Conservation (phyloP, 1,140 invertebrate genomes). For the Mya arenaria region DNA sequence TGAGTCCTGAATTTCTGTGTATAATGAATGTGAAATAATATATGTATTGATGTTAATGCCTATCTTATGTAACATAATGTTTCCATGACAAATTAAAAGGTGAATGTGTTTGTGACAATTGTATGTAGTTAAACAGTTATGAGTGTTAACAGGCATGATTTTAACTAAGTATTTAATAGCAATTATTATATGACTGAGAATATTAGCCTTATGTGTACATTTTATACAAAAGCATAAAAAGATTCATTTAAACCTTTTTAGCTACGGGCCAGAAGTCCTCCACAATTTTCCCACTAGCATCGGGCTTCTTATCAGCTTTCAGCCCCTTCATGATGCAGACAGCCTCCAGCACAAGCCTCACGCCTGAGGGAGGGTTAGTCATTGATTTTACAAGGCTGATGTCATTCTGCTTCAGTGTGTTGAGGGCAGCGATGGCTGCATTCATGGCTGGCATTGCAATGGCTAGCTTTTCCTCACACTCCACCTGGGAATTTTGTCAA, state of each 20-base stretch:
- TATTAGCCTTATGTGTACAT: background rate
- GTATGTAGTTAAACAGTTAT: background rate
- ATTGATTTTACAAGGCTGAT: constrained; percentile 80
- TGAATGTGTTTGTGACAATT: too few relatives aligned
- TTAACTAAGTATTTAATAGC: background rate
- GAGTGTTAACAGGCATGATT: background rate
- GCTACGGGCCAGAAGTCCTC: constrained; percentile 81
- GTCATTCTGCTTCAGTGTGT: constrained; percentile 81
- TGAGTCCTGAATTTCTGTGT: too few relatives aligned
- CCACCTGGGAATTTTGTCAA: constrained; percentile 78
- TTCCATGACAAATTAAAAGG: too few relatives aligned
- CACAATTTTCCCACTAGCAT: constrained; percentile 73
- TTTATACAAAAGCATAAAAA: background rate
- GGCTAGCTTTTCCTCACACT: constrained; percentile 79
- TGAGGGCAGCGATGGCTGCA: constrained; percentile 79
- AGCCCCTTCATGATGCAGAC: constrained; percentile 81
- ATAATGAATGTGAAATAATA: too few relatives aligned
- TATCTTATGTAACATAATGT: too few relatives aligned
- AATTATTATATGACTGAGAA: background rate
- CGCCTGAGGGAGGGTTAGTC: constrained; percentile 78
- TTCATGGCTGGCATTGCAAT: constrained; percentile 81
- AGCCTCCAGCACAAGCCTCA: constrained; percentile 81
- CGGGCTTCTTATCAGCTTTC: constrained; percentile 78
- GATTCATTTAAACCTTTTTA: constrained; percentile 77
- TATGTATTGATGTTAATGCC: too few relatives aligned